phyloP scores from a whole-genome alignment of 2,888 invertebrate genomes.

The Stramonita haemastoma region DNA sequence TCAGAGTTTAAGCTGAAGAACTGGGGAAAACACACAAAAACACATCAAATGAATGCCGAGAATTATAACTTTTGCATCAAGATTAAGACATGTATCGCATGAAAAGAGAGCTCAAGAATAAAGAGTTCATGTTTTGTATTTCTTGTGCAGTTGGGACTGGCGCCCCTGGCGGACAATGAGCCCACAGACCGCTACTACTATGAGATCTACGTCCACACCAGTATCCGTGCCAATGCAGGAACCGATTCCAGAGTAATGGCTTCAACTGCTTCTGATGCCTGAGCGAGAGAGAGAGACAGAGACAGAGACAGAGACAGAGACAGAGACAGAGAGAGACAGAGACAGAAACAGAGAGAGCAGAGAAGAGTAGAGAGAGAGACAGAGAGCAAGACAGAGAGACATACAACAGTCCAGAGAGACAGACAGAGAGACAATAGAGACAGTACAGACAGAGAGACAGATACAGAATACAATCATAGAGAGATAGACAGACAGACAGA shows the following conservation, averaged over 20 bases:
- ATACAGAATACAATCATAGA: no score
- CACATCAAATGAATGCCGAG: no score
- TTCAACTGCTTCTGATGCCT: not conserved
- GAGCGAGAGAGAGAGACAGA: not conserved
- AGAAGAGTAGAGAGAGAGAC: not conserved
- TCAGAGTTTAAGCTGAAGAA: no score
- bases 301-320: not conserved
- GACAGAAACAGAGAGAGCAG: not conserved
- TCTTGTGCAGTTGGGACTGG: conserved; percentile 71
- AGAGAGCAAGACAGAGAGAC: not conserved
- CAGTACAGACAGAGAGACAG: not conserved
- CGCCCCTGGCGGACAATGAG: conserved; percentile 78
- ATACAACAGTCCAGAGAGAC: not conserved
- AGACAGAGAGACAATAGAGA: not conserved
- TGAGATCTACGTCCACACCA: conserved; percentile 78
- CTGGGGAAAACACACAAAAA: no score
- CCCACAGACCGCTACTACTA: conserved; percentile 78
- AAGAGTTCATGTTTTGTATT: not conserved
- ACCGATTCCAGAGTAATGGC: conserved; percentile 75
- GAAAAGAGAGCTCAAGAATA: not conserved
- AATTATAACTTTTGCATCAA: no score
- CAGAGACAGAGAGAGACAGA: not conserved
- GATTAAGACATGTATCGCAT: no score
- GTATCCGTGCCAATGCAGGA: conserved; percentile 74
- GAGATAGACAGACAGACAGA: no score